Base-by-base conservation (phyloP, 2,113 vertebrate genomes). In the Eubucco bourcierii region DNA sequence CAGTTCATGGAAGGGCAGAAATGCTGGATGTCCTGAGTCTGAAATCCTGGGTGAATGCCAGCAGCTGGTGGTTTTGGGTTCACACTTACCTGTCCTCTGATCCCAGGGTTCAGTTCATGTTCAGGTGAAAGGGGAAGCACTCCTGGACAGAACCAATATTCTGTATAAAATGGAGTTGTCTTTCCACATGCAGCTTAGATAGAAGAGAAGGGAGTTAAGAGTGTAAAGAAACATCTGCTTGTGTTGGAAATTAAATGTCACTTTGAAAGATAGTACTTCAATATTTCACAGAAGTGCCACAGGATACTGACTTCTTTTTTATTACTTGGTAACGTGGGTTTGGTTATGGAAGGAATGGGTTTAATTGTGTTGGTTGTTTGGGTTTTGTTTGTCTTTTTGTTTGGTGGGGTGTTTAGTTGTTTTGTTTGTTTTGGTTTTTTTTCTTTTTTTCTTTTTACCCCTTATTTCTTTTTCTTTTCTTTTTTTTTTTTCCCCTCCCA, bases 281-380 rank as follows among this genome's bases (percentile, higher is more conserved):
- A 18, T 70, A 25, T 44, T 82, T 50, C 50, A 66, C 44, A 70
- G 29, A 76, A 28, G 1, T 41, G 17, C 25, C 55, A 73, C 15
- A 17, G 24, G 28, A 25, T 50, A 33, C 20, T 68, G 81, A 65
- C 10, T 65, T 79, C 12, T 50, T 53, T 9, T 76, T 78, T 60
- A 56, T 29, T 71, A n/a, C 23, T 53, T 53, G 5, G 4, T 23
- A 75, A 3, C 4, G 53, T 19, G 58, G 5, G 6, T 53, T 94
- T 52, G 47, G 4, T 7, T 2, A 9, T 27, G 7, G 15, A 4
- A 5, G 8, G 6, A 1, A 6, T 15, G 10, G 9, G 17, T 70
- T 50, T 52, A 52, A 52, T 24, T 25, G 50, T 52, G 50, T 13
- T 52, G 50, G 23, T 52, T 52, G 23, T 52, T 52, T 23, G 50